Evolutionary conservation across 2,797 vertebrate species (phyloP).

Genomic region (Molossus alvarezi): DNA sequence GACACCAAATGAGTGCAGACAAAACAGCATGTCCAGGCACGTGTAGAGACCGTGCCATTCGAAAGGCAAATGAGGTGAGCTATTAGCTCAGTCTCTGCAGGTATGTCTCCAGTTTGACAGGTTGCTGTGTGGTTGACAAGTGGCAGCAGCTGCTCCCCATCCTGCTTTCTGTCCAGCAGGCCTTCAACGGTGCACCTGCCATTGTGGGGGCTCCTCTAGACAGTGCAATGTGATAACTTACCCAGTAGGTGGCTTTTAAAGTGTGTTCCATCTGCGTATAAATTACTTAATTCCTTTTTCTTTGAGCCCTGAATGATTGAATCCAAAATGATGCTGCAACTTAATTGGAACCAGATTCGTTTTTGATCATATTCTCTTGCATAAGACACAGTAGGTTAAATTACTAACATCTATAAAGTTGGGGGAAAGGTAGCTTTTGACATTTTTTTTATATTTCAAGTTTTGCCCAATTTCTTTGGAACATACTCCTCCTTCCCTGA

Average conservation of each 20-base stretch:
- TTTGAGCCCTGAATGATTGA: not conserved
- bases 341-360: not conserved
- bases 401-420: not conserved
- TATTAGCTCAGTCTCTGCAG: not conserved
- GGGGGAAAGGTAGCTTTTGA: not conserved
- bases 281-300: not conserved
- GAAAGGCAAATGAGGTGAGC: not conserved
- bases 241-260: not conserved
- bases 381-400: not conserved
- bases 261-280: not conserved
- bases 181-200: not conserved
- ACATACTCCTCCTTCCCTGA: not conserved
- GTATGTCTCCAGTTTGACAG: not conserved
- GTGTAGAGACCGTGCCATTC: not conserved
- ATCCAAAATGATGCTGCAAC: not conserved
- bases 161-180: not conserved
- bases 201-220: not conserved
- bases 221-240: not conserved
- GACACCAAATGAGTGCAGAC: not conserved
- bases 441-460: not conserved
- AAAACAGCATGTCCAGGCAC: not conserved
- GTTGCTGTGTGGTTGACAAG: not conserved
- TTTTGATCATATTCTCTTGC: not conserved
- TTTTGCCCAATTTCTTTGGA: not conserved
- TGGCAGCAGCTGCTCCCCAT: not conserved